These are phyloP conservation scores for Apamea sordens DNA, from an alignment of 2,888 invertebrate genomes.

Conservation along the genomic window DNA sequence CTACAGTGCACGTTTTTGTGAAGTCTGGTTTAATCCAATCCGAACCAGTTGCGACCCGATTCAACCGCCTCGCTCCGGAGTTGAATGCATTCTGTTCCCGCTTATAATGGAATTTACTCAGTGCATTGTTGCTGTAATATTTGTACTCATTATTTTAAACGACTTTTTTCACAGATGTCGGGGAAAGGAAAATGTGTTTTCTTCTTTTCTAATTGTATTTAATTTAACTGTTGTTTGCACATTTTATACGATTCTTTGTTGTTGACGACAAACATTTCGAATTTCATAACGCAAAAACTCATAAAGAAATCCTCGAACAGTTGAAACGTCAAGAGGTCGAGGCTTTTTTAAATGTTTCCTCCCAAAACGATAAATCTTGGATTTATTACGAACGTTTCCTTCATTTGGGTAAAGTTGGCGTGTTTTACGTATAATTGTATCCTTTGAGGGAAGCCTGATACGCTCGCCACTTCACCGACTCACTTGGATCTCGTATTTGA, in stretches of 20 bases:
- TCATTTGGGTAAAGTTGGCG: constrained; percentile 55
- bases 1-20: constrained; percentile 57
- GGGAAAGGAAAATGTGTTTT: constrained; percentile 26
- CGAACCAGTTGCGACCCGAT: constrained; percentile 55
- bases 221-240: constrained; percentile 47
- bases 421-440: constrained; percentile 62
- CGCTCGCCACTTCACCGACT: constrained; percentile 26
- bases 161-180: constrained; percentile 48
- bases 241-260: constrained; percentile 48
- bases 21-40: constrained; percentile 56
- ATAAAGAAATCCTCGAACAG: constrained; percentile 49
- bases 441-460: constrained; percentile 39
- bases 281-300: constrained; percentile 56
- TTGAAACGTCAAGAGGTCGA: constrained; percentile 52
- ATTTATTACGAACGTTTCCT: constrained; percentile 65
- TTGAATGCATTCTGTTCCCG: constrained; percentile 59
- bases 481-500: constrained; percentile 21
- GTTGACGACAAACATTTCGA: constrained; percentile 42
- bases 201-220: constrained; percentile 35
- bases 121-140: constrained; percentile 51
- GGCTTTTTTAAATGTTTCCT: constrained; percentile 51
- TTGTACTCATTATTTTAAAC: constrained; percentile 62
- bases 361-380: constrained; percentile 58
- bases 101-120: constrained; percentile 52
- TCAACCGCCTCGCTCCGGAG: constrained; percentile 49